Conservation (phyloP, 2,888 invertebrate species). For the Cheilosia pagana region DNA sequence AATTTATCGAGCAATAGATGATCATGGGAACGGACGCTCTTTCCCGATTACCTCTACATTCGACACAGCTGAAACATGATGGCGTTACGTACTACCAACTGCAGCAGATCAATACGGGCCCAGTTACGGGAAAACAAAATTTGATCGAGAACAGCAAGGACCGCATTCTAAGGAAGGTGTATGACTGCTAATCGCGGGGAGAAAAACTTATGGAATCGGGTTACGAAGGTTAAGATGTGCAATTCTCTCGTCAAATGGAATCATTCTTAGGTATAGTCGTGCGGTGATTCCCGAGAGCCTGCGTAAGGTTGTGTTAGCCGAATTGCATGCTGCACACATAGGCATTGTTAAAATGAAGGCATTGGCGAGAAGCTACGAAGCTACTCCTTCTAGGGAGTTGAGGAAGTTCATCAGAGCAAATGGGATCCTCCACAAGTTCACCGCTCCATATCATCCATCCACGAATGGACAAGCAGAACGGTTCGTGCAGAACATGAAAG, state of each 20-base stretch:
- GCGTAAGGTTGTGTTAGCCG: neutral
- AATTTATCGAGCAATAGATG: conserved; percentile 17
- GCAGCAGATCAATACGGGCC: conserved; percentile 13
- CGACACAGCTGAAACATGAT: too few species aligned
- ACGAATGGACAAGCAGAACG: conserved; percentile 76
- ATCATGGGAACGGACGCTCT: conserved; percentile 28
- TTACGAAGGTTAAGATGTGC: conserved; percentile 27
- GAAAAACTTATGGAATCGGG: neutral
- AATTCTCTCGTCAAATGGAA: conserved; percentile 20
- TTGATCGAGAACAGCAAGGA: neutral
- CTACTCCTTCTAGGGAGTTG: neutral
- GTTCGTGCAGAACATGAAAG: conserved; percentile 74
- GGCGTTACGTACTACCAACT: conserved; percentile 17
- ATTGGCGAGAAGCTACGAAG: conserved; percentile 11
- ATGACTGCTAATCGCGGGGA: neutral
- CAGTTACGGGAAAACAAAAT: conserved; percentile 21
- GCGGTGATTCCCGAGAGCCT: conserved; percentile 18
- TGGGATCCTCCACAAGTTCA: neutral
- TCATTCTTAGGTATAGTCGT: conserved; percentile 22
- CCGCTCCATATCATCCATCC: conserved; percentile 37
- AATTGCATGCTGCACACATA: conserved; percentile 14
- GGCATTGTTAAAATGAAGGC: conserved; percentile 38
- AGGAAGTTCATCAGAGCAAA: neutral
- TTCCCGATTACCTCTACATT: conserved; percentile 4
- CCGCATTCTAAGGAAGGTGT: conserved; percentile 11